Conservation (phyloP, 1,140 invertebrate genomes). For the Calycopis cecrops region DNA sequence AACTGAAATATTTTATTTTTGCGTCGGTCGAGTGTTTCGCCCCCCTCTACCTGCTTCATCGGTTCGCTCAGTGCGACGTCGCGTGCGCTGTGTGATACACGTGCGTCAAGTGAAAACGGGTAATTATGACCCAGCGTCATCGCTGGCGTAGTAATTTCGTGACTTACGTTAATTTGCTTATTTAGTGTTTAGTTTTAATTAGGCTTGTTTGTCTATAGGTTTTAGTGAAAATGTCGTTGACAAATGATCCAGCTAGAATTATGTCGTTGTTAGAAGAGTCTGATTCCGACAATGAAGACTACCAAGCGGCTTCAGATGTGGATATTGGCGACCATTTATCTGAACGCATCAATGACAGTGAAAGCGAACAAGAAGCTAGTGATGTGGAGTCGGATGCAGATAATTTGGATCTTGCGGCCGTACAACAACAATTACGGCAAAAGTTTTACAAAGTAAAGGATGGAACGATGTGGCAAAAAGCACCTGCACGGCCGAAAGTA, state of each 20-base stretch:
- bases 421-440: too few relatives aligned
- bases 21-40: conserved; percentile 6
- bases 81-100: conserved; percentile 13
- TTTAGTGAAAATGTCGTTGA: conserved; percentile 13
- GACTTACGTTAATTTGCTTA: conserved; percentile 7
- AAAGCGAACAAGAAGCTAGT: too few relatives aligned
- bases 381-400: too few relatives aligned
- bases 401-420: too few relatives aligned
- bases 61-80: conserved; percentile 6
- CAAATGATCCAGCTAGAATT: conserved; percentile 15
- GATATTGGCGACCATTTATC: too few relatives aligned
- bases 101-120: conserved; percentile 16
- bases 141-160: conserved; percentile 15
- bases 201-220: conserved; percentile 3
- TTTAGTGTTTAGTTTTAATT: conserved; percentile 14
- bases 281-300: conserved; percentile 14
- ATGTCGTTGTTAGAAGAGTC: conserved; percentile 13
- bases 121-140: conserved; percentile 19
- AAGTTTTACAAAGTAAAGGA: too few relatives aligned
- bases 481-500: too few relatives aligned
- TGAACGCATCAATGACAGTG: too few relatives aligned
- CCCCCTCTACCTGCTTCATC: conserved; percentile 10
- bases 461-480: too few relatives aligned
- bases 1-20: conserved; percentile 12
- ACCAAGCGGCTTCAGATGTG: too few relatives aligned